Evolutionary conservation across 2,888 invertebrate genomes (phyloP), one percentile per base, ranked within the genome.

Genomic region (Aplocera efformata): DNA sequence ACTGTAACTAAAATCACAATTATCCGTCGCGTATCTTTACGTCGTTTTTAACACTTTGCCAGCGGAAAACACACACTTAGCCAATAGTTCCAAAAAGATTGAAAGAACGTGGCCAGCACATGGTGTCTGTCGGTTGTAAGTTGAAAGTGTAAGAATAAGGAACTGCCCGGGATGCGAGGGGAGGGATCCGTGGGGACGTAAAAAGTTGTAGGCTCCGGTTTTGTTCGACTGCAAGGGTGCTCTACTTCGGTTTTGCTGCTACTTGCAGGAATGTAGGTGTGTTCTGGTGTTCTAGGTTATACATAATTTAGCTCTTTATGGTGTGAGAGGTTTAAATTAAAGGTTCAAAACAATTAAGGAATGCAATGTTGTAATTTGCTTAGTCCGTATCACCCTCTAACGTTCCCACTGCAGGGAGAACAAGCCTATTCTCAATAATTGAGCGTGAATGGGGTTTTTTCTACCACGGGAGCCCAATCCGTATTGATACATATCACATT

Each of bases 131-230:
- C 45, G 36, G 36, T 45, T 37, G 37, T 37, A 37, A 32, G 28
- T 32, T 68, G 57, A 60, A 64, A 48, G 64, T 57, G 54, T 67
- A 71, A 79, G 84, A 79, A 82, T 78, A 82, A 83, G 85, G 81
- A 83, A 82, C 79, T 72, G 78, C 52, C 56, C 53, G 58, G 50
- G 58, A 48, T 66, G 74, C 75, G 78, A 76, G 63, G 75, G 79
- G 81, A 73, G 79, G 82, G 75, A 79, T 79, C 79, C 79, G 82
- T 80, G 78, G 80, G 73, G 70, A 63, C 59, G 69, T 73, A 82
- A 80, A 85, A 86, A 84, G 77, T 74, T 66, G 84, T 76, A 75
- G 76, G 75, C 75, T 73, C 78, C 67, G 75, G 71, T 75, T 72
- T 67, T 59, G 63, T 67, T 56, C 54, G 65, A 53, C 60, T 50